Base-by-base conservation (phyloP, 2,113 vertebrate genomes). In the Tiliqua scincoides region DNA sequence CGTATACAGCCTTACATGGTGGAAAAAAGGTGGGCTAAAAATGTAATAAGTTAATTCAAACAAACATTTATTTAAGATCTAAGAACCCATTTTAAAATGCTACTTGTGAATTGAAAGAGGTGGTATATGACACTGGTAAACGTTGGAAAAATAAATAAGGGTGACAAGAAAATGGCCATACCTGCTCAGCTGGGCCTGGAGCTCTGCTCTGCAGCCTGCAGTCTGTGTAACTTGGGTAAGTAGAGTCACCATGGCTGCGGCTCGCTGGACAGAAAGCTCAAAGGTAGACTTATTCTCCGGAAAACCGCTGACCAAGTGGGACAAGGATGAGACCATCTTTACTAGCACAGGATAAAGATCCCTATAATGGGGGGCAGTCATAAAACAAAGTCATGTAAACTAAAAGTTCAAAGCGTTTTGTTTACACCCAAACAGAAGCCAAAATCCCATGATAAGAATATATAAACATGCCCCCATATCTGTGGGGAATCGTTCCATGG, bases 301-400 rank as follows among this genome's bases (percentile, higher is more conserved):
- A 76, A 70, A 89, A 43, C 73, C 0, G 4, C 35, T 37, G 30
- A 97, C 93, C 40, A 93, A 59, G 1, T 90, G 85, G 0, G 97
- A 96, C 18, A 97, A 87, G 0, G 95, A 95, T 96, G 98, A 98
- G 71, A 99, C 87, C 11, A 94, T 93, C 93, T 82, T 97, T 90
- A 98, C 94, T 90, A 99, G 94, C 86, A 98, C 95, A 52, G 98
- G 97, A 90, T 99, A 99, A 27, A 99, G 95, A 86, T 99, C 98
- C 93, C 99, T 99, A 89, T 0, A 81, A 82, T 73, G 68, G n/a
- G 40, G n/a, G 25, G 21, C 3, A n/a, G 32, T n/a, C 62, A 65
- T 4, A 80, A 2, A 20, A 89, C 18, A 88, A 30, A 63, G 8
- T 87, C 21, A 3, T 7, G 37, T 85, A 30, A 4, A 21, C 15